These are phyloP conservation scores for Phalanger gymnotis DNA, from an alignment of 2,797 vertebrate genomes.

Conservation along the genomic window DNA sequence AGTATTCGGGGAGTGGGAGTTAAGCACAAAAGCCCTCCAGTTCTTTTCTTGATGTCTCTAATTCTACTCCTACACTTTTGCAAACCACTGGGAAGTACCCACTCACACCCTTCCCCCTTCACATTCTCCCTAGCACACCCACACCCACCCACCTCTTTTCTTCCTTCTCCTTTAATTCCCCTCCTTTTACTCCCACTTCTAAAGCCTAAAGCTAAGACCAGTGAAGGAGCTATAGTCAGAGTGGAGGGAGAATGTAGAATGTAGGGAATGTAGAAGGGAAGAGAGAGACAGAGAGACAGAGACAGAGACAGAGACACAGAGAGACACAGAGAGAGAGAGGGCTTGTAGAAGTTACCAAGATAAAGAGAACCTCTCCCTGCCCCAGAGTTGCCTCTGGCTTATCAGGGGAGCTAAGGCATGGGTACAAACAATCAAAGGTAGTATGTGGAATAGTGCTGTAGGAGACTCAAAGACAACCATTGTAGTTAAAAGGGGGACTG, in stretches of 20 bases:
- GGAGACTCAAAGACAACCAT: background rate
- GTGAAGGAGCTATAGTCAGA: background rate
- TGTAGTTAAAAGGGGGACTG: background rate
- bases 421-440: background rate
- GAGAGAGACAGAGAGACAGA: no score
- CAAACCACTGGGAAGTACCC: background rate
- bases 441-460: background rate
- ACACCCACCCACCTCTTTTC: background rate
- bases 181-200: background rate
- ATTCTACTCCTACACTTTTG: background rate
- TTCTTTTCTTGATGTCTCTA: background rate
- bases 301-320: no score
- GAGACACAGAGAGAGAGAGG: no score
- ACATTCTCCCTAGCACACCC: background rate
- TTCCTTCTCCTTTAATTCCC: background rate
- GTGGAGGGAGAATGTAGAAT: background rate
- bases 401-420: background rate
- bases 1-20: background rate
- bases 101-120: background rate
- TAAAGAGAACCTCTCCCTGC: background rate
- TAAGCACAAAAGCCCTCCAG: background rate
- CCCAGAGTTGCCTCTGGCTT: background rate
- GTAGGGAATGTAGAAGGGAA: background rate
- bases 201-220: background rate
- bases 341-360: background rate